These are phyloP conservation scores for Limnephilus rhombicus DNA, from an alignment of 2,888 invertebrate species.

Conservation along the genomic window DNA sequence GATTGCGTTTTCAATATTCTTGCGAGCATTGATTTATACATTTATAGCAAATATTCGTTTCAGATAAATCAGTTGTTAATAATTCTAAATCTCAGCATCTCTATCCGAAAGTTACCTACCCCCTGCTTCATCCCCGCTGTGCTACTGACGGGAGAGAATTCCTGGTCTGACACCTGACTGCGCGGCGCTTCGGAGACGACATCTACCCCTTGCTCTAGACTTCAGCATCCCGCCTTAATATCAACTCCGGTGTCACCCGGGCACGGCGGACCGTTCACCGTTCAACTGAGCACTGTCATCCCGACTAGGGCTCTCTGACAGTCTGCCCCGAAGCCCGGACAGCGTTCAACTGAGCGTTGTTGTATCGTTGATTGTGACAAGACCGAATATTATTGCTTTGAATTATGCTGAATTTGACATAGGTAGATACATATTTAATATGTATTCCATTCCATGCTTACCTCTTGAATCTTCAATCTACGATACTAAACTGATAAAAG, in stretches of 20 bases:
- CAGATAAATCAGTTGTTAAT: neutral
- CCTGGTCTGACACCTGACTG: slow-evolving; percentile 52
- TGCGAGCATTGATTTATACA: too few species aligned
- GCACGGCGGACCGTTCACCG: slow-evolving; percentile 8
- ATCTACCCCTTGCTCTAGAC: slow-evolving; percentile 34
- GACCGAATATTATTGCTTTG: neutral
- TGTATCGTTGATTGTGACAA: neutral
- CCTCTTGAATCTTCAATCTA: too few species aligned
- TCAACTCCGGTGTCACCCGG: slow-evolving; percentile 19
- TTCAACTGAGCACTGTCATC: neutral
- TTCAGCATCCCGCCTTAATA: neutral
- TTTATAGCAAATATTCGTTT: neutral
- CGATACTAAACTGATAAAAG: too few species aligned
- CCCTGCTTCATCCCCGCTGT: slow-evolving; percentile 30
- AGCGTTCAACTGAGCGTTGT: slow-evolving; percentile 6
- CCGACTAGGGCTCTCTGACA: slow-evolving; percentile 20
- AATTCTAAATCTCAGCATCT: neutral
- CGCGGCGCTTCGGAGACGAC: slow-evolving; percentile 52
- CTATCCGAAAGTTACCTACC: neutral
- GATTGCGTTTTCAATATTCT: too few species aligned
- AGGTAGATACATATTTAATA: neutral
- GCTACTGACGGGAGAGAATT: slow-evolving; percentile 31
- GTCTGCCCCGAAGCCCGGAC: neutral
- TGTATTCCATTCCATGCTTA: too few species aligned
- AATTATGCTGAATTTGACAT: neutral